Conservation (phyloP, 2,113 vertebrate genomes). For the Phainopepla nitens region DNA sequence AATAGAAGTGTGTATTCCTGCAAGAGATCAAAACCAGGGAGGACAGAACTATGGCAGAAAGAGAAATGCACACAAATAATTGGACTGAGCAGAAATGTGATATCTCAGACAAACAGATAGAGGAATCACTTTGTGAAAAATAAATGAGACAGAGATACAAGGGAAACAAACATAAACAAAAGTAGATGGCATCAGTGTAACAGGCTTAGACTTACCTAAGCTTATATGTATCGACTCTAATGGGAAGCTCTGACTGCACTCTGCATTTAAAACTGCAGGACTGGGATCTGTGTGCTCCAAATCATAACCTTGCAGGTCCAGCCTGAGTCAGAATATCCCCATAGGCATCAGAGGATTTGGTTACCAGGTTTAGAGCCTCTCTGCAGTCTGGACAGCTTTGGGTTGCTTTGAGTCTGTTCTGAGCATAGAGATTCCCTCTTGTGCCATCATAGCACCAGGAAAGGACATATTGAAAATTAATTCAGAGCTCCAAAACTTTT, state of each 20-base stretch:
- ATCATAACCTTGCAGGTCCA: not conserved
- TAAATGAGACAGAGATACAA: not conserved
- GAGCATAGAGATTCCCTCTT: not conserved
- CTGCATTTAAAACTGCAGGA: not conserved
- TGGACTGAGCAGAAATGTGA: not conserved
- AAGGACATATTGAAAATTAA: not conserved
- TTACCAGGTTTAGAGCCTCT: not conserved
- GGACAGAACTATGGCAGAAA: not conserved
- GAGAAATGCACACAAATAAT: not conserved
- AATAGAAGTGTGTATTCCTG: not conserved
- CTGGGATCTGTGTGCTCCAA: not conserved
- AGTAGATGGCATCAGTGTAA: not conserved
- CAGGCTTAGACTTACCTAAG: not conserved
- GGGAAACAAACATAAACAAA: not conserved
- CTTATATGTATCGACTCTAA: not conserved
- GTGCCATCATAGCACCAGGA: not conserved
- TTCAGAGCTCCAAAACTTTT: not conserved
- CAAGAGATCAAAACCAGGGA: conserved; percentile 7
- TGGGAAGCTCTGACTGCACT: not conserved
- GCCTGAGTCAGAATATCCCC: not conserved
- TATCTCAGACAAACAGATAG: not conserved
- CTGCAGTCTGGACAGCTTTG: not conserved
- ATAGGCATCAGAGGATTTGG: not conserved
- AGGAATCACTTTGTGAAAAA: not conserved
- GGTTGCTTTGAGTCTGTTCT: not conserved